Evolutionary conservation across 2,888 invertebrate genomes (phyloP), one percentile per base, ranked within the genome.

Genomic region (Neuroscelio doddi): DNA sequence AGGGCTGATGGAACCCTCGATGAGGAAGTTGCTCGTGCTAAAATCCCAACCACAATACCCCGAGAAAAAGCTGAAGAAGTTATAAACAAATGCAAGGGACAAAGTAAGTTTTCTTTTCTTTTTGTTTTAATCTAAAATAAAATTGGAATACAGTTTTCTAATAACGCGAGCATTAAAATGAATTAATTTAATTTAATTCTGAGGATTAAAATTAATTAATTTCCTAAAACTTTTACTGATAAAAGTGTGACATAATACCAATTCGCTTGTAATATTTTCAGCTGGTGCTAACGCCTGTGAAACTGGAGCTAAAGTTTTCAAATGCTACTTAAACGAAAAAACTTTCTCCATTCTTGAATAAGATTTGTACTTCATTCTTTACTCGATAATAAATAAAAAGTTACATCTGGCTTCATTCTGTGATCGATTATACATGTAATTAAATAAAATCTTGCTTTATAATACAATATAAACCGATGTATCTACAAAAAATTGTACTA

Each of bases 1-100:
- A n/a, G n/a, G n/a, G n/a, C 69, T 21, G 74, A 76, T 21, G 76
- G 76, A n/a, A 69, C 66, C 9, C 64, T 79, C 14, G 69, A 79
- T 32, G 72, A 74, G 36, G 52, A 70, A 47, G 65, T 70, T 9
- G 69, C 74, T 9, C 72, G 73, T 1, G 46, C 71, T 3, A 77
- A 74, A 62, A 64, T 74, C 36, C 72, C 74, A 14, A 12, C 63
- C 16, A 71, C 69, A 16, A 21, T 76, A 1, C 27, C 71, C 0
- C 57, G 45, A 14, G 75, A 71, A 1, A 69, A 75, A 32, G 73
- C 70, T 4, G 70, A 76, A 4, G 64, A 72, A 15, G 45, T 75
- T 3, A 62, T 78, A 42, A 65, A 50, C 17, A 67, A 61, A 34
- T 78, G 79, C 62, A 76, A 73, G 47, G 50, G 16, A 1, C 30